Evolutionary conservation across 2,888 invertebrate genomes (phyloP).

Genomic region (Hoplodrina blanda): DNA sequence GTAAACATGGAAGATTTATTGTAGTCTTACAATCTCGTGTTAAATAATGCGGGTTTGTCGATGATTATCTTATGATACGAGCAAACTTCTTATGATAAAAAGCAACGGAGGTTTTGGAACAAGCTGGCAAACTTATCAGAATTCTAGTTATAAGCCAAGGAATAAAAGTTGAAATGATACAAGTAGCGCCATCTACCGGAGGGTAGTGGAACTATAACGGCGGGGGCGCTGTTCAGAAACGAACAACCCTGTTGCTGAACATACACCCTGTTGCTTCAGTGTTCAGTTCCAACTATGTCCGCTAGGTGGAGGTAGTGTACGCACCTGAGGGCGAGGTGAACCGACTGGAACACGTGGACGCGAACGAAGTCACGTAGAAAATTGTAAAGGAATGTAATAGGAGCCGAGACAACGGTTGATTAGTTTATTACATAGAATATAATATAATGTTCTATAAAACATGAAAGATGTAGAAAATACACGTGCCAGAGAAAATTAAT

Average conservation of each 20-base stretch:
- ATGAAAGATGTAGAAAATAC: constrained; percentile 2
- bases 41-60: background rate
- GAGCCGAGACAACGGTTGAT: constrained; percentile 42
- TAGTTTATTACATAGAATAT: constrained; percentile 36
- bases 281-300: constrained; percentile 35
- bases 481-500: constrained; percentile 7
- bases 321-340: background rate
- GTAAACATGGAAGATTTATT: constrained; percentile 13
- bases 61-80: background rate
- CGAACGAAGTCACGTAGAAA: constrained; percentile 47
- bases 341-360: constrained; percentile 36
- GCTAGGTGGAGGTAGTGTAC: constrained; percentile 45
- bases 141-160: background rate
- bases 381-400: constrained; percentile 48
- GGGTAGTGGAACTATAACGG: constrained; percentile 49
- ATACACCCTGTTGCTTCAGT: constrained; percentile 29
- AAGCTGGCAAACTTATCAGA: background rate
- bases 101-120: background rate
- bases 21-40: background rate
- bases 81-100: background rate
- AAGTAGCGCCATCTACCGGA: constrained; percentile 59
- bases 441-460: constrained; percentile 7
- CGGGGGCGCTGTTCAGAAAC: background rate
- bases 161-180: background rate
- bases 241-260: constrained; percentile 9